phyloP scores from a whole-genome alignment of 2,888 invertebrate species.

The Spisula subtruncata region DNA sequence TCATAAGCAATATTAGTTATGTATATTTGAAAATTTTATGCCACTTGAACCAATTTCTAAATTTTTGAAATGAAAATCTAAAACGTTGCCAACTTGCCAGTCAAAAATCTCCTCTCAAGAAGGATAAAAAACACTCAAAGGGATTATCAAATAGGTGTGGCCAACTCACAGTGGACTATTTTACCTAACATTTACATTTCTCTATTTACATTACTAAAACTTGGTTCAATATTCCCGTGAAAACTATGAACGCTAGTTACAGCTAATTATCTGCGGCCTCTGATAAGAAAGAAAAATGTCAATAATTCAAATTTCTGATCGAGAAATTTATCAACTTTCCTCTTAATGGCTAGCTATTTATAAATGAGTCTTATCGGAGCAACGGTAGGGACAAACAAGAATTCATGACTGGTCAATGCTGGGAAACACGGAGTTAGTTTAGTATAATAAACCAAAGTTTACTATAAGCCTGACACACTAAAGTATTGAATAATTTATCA shows the following conservation, averaged over 20 bases:
- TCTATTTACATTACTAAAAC: slow-evolving; percentile 31
- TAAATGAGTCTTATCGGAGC: slow-evolving; percentile 30
- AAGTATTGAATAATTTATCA: slow-evolving; percentile 30
- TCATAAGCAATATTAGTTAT: too few species aligned
- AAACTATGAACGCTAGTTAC: slow-evolving; percentile 49
- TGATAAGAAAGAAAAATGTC: slow-evolving; percentile 44
- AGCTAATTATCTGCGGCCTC: slow-evolving; percentile 55
- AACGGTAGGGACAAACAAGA: background rate
- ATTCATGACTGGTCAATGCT: slow-evolving; percentile 36
- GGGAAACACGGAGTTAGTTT: background rate
- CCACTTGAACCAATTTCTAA: background rate
- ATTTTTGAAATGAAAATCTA: slow-evolving; percentile 27
- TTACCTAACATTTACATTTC: slow-evolving; percentile 34
- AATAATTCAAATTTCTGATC: slow-evolving; percentile 30
- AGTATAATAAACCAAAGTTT: background rate
- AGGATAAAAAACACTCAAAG: slow-evolving; percentile 25
- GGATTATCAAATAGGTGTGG: slow-evolving; percentile 40
- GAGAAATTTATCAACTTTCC: slow-evolving; percentile 17
- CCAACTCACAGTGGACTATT: background rate
- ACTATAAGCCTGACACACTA: slow-evolving; percentile 15
- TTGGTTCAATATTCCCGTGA: slow-evolving; percentile 23
- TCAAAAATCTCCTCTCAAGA: slow-evolving; percentile 15
- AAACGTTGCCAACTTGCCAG: slow-evolving; percentile 30
- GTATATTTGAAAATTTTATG: background rate
- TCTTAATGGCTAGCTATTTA: slow-evolving; percentile 10